Evolutionary conservation across 2,797 vertebrate species (phyloP).

Genomic region (Sebastiscus tertius): DNA sequence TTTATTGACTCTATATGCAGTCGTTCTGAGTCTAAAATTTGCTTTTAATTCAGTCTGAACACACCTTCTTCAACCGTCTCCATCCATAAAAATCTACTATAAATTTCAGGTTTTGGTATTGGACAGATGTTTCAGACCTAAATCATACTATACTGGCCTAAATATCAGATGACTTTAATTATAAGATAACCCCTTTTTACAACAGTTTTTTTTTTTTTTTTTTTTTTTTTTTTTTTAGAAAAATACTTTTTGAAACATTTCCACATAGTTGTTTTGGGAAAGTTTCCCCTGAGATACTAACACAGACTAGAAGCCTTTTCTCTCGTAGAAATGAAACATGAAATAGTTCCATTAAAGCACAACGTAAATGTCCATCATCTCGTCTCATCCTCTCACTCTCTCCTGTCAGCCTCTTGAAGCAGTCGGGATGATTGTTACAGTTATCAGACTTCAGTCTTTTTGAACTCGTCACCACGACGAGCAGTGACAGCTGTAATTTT

Average conservation of each 20-base stretch:
- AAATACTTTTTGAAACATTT: too few relatives aligned
- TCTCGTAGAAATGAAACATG: background rate
- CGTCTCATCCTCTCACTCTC: background rate
- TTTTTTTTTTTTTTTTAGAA: too few relatives aligned
- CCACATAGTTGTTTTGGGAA: too few relatives aligned
- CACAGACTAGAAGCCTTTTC: background rate
- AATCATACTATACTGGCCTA: background rate
- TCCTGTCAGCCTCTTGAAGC: background rate
- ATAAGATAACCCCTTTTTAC: too few relatives aligned
- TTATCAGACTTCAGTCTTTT: background rate
- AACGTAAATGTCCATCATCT: background rate
- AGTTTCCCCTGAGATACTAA: background rate
- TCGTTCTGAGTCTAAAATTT: background rate
- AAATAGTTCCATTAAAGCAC: background rate
- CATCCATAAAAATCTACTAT: background rate
- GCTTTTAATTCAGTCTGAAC: background rate
- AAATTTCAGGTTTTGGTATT: background rate
- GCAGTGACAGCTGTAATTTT: background rate
- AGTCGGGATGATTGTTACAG: background rate
- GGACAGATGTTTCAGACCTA: background rate
- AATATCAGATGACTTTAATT: background rate
- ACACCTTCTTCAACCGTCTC: background rate
- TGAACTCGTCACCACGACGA: accelerated
- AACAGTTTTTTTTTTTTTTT: too few relatives aligned
- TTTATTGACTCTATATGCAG: background rate